A percentile compares a stretch with the other conserved stretches of the same genome.
phyloP scores from a whole-genome alignment of 1,140 invertebrate species.

The Saxidomus purpurata region DNA sequence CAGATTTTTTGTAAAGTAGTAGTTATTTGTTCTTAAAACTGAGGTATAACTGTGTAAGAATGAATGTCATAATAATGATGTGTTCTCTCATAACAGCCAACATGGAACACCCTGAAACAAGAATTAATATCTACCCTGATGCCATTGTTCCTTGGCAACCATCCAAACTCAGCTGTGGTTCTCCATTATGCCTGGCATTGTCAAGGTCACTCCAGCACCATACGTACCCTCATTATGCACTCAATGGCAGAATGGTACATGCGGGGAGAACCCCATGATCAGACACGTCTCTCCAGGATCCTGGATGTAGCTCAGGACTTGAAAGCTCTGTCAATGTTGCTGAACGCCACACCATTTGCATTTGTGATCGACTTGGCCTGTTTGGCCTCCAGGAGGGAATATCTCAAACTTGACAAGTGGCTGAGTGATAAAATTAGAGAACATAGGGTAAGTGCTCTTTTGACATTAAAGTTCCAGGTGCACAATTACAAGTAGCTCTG shows the following conservation, averaged over 20 bases:
- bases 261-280: slow-evolving; percentile 91
- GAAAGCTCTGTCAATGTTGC: slow-evolving; percentile 94
- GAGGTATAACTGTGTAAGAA: too few relatives aligned
- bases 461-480: background rate
- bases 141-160: slow-evolving; percentile 96
- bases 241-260: slow-evolving; percentile 99
- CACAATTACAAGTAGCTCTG: too few relatives aligned
- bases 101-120: slow-evolving; percentile 88
- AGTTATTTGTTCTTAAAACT: too few relatives aligned
- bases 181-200: slow-evolving; percentile 97
- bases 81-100: slow-evolving; percentile 80
- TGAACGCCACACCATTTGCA: slow-evolving; percentile 96
- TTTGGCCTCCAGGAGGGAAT: slow-evolving; percentile 97
- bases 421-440: slow-evolving; percentile 98
- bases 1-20: too few relatives aligned
- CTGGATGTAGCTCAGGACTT: slow-evolving; percentile 99
- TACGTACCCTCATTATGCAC: slow-evolving; percentile 95
- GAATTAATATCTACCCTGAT: slow-evolving; percentile 95
- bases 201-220: slow-evolving; percentile 86
- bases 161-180: slow-evolving; percentile 95
- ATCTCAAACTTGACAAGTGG: slow-evolving; percentile 99
- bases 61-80: too few relatives aligned
- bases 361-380: slow-evolving; percentile 99
- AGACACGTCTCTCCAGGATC: slow-evolving; percentile 96
- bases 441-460: slow-evolving; percentile 92